phyloP scores from a whole-genome alignment of 2,113 vertebrate species.

The Prochilodus magdalenae region DNA sequence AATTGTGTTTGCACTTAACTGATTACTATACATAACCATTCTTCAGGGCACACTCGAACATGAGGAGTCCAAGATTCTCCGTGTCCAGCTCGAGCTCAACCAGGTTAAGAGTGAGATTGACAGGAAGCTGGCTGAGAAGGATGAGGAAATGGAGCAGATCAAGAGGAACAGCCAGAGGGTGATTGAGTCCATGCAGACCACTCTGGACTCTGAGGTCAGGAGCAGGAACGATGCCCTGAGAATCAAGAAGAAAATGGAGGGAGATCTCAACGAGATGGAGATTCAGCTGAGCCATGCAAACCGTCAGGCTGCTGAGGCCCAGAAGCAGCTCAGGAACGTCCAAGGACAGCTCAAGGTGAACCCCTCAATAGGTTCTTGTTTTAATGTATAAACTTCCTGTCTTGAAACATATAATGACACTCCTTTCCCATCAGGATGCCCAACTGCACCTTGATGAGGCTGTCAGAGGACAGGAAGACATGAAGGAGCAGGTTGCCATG shows the following conservation, averaged over 20 bases:
- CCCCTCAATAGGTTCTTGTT: neutral
- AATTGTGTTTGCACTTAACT: neutral
- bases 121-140: slow-evolving; percentile 85
- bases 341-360: slow-evolving; percentile 78
- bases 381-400: slow-evolving; percentile 51
- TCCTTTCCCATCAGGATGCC: slow-evolving; percentile 76
- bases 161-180: slow-evolving; percentile 85
- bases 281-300: slow-evolving; percentile 70
- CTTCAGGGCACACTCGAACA: slow-evolving; percentile 76
- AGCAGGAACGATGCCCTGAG: slow-evolving; percentile 71
- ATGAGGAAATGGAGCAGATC: slow-evolving; percentile 86
- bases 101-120: slow-evolving; percentile 87
- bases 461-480: slow-evolving; percentile 79
- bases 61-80: slow-evolving; percentile 77
- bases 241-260: slow-evolving; percentile 82
- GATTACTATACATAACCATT: neutral
- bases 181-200: slow-evolving; percentile 84
- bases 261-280: slow-evolving; percentile 68
- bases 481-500: slow-evolving; percentile 80
- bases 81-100: slow-evolving; percentile 82
- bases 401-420: neutral
- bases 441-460: slow-evolving; percentile 88
- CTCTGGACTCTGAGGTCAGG: slow-evolving; percentile 82
- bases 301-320: slow-evolving; percentile 62
- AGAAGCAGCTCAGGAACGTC: slow-evolving; percentile 69